Conservation (phyloP, 2,888 invertebrate genomes). For the Fabriciana adippe region DNA sequence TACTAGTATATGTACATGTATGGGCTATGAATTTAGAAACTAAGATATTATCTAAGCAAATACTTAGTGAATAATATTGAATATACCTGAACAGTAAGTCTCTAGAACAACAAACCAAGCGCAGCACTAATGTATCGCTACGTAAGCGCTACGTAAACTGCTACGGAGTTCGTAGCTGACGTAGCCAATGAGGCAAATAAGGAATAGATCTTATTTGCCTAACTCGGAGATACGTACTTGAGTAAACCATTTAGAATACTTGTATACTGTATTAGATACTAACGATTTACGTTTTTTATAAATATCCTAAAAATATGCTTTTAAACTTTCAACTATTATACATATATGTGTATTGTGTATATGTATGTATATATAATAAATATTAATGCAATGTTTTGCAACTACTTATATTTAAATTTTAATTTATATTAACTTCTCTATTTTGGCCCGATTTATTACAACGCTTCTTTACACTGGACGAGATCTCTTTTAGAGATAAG, state of each 20-base stretch:
- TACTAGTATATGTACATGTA: no score
- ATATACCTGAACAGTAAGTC: constrained; percentile 20
- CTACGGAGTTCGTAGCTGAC: constrained; percentile 38
- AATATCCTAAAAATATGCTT: no score
- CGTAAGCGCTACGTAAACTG: constrained; percentile 37
- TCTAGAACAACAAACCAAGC: constrained; percentile 33
- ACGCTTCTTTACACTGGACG: no score
- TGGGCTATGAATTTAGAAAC: background rate
- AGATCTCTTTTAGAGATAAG: no score
- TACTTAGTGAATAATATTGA: background rate
- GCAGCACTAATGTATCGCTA: constrained; percentile 34
- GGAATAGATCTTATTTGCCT: constrained; percentile 24
- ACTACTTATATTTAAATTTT: no score
- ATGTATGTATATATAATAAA: no score
- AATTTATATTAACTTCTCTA: no score
- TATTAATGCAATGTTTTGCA: no score
- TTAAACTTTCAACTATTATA: no score
- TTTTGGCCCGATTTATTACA: no score
- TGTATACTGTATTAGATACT: background rate
- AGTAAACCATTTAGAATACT: background rate
- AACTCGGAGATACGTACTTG: constrained; percentile 15
- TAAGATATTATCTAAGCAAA: background rate
- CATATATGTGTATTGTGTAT: no score
- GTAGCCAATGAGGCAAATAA: constrained; percentile 23
- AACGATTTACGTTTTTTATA: background rate